These are phyloP conservation scores for Halocynthia aurantium DNA, from an alignment of 23 tunicate genomes.

Conservation along the genomic window DNA sequence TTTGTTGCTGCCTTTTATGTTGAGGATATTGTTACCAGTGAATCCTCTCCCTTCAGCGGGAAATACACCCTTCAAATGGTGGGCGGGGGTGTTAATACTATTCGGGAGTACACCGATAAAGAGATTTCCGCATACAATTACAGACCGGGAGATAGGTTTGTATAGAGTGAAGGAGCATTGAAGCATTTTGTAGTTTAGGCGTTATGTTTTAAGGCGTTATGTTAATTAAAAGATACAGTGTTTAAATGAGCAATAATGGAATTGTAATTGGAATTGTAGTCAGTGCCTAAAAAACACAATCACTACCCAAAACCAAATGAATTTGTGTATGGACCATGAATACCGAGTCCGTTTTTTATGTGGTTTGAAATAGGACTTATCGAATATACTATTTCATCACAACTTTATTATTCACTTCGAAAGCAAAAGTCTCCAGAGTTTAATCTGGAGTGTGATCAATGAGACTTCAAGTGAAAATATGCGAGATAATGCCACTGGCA, in stretches of 20 bases:
- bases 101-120: constrained; percentile 40
- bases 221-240: too few species aligned
- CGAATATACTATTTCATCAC: too few species aligned
- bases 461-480: constrained; percentile 9
- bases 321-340: too few species aligned
- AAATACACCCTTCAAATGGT: constrained; percentile 60
- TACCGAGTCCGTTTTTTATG: too few species aligned
- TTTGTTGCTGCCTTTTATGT: constrained; percentile 57
- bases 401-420: not conserved
- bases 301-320: too few species aligned
- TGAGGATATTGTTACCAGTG: constrained; percentile 39
- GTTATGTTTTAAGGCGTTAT: too few species aligned
- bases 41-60: constrained; percentile 34
- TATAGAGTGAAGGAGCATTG: not conserved
- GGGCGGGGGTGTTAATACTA: constrained; percentile 68
- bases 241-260: too few species aligned
- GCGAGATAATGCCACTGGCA: constrained; percentile 50
- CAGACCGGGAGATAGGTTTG: constrained; percentile 64
- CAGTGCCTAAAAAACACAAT: too few species aligned
- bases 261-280: too few species aligned
- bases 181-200: too few species aligned
- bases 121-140: constrained; percentile 55
- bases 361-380: too few species aligned
- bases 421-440: constrained; percentile 30
- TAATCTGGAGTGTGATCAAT: constrained; percentile 41